These are phyloP conservation scores for Gonatopus flavifemur DNA, from an alignment of 1,140 invertebrate species.

Conservation along the genomic window DNA sequence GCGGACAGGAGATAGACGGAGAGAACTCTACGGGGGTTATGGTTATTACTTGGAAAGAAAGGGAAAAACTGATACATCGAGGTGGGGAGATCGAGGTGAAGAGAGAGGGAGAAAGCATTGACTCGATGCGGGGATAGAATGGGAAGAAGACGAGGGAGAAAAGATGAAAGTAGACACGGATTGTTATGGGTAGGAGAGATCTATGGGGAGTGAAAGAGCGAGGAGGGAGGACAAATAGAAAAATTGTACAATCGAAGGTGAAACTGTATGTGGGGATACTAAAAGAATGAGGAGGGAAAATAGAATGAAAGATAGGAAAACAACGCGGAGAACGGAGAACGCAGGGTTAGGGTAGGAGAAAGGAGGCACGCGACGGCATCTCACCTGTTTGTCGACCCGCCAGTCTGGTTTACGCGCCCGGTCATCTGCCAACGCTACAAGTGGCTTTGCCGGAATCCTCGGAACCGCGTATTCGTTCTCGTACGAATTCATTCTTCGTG, in stretches of 20 bases:
- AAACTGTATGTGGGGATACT: background rate
- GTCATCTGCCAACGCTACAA: constrained; percentile 41
- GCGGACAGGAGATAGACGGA: constrained; percentile 10
- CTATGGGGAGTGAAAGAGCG: background rate
- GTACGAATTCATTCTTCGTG: background rate
- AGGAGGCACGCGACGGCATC: constrained; percentile 36
- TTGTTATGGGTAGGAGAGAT: background rate
- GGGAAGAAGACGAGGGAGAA: constrained; percentile 2
- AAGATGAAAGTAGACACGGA: constrained; percentile 1
- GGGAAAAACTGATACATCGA: background rate
- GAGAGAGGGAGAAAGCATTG: background rate
- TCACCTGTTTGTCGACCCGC: constrained; percentile 42
- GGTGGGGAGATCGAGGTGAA: constrained; percentile 11
- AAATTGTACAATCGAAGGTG: too few species aligned
- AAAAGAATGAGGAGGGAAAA: constrained; percentile 8
- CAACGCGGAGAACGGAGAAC: constrained; percentile 13
- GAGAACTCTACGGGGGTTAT: background rate
- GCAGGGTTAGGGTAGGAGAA: background rate
- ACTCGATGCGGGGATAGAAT: background rate
- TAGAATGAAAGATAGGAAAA: too few species aligned
- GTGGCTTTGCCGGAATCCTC: constrained; percentile 31
- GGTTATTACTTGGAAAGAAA: constrained; percentile 11
- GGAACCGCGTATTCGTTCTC: constrained; percentile 14
- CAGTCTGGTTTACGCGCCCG: constrained; percentile 44
- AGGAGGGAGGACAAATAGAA: background rate